Conservation (phyloP, 2,797 vertebrate species). For the Clarias platycephalus region DNA sequence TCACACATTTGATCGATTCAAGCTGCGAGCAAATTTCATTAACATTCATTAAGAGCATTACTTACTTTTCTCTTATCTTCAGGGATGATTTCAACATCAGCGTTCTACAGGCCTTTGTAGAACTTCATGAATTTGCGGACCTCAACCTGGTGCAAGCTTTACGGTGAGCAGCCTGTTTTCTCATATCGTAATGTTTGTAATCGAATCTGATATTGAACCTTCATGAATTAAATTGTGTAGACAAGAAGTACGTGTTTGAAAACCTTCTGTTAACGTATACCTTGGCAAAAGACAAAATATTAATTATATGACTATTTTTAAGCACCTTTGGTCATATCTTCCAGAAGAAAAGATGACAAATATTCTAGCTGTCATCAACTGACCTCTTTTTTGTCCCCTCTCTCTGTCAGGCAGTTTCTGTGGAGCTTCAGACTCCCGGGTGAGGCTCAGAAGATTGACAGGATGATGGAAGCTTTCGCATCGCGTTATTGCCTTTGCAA, state of each 20-base stretch:
- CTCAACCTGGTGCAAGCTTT: conserved; percentile 95
- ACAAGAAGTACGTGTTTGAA: too few relatives aligned
- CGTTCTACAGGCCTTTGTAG: conserved; percentile 95
- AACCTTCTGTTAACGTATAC: background rate
- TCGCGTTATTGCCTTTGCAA: conserved; percentile 96
- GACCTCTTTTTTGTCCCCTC: background rate
- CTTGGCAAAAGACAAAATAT: background rate
- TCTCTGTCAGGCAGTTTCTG: conserved; percentile 84
- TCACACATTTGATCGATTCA: background rate
- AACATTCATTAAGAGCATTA: background rate
- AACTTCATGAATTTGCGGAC: conserved; percentile 96
- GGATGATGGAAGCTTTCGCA: conserved; percentile 98
- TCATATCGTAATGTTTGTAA: background rate
- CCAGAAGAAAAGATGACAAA: background rate
- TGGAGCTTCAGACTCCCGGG: conserved; percentile 97
- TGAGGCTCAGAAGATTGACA: conserved; percentile 97
- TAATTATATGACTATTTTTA: background rate
- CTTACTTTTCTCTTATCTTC: conserved; percentile 32
- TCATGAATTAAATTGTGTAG: background rate
- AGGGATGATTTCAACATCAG: conserved; percentile 98
- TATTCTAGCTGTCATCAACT: conserved; percentile 2
- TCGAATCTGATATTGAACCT: background rate
- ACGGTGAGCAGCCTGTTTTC: conserved; percentile 73
- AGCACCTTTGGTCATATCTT: background rate
- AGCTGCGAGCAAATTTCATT: background rate